Percentiles rank a stretch among this genome's conserved stretches.
These are phyloP conservation scores for Scolopax mira DNA, from an alignment of 2,113 vertebrate species.

Conservation along the genomic window DNA sequence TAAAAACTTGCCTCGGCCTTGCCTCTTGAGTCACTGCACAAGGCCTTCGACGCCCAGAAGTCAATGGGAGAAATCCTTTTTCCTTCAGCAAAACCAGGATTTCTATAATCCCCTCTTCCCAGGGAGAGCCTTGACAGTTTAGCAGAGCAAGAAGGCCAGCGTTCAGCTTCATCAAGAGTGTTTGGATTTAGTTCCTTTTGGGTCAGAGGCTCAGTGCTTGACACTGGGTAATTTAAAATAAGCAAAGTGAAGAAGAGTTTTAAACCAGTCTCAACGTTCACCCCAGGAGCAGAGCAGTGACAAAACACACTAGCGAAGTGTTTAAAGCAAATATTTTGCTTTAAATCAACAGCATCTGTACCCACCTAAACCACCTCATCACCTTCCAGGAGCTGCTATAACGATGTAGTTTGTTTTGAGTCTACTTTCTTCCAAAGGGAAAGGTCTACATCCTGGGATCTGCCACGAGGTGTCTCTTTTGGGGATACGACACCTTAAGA, in stretches of 20 bases:
- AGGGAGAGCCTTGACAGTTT: background rate
- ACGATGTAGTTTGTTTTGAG: background rate
- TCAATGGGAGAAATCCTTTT: background rate
- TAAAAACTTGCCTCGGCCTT: slow-evolving; percentile 21
- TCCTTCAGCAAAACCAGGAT: background rate
- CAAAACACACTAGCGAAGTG: background rate
- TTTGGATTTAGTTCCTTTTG: background rate
- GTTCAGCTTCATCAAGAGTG: background rate
- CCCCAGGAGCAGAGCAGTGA: background rate
- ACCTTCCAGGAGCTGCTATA: background rate
- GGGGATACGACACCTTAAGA: background rate
- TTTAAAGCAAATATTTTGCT: background rate
- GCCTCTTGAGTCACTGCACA: background rate
- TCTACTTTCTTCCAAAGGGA: background rate
- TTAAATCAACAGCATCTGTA: background rate
- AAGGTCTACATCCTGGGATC: background rate
- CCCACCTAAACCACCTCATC: background rate
- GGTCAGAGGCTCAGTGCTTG: background rate
- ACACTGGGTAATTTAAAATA: background rate
- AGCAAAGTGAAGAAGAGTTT: background rate
- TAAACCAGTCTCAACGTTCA: background rate
- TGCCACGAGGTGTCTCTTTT: background rate
- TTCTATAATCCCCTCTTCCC: background rate
- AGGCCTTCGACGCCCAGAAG: background rate
- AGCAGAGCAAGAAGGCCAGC: background rate